These are phyloP conservation scores for Chloromyia formosa DNA, from an alignment of 2,888 invertebrate genomes.

Conservation along the genomic window DNA sequence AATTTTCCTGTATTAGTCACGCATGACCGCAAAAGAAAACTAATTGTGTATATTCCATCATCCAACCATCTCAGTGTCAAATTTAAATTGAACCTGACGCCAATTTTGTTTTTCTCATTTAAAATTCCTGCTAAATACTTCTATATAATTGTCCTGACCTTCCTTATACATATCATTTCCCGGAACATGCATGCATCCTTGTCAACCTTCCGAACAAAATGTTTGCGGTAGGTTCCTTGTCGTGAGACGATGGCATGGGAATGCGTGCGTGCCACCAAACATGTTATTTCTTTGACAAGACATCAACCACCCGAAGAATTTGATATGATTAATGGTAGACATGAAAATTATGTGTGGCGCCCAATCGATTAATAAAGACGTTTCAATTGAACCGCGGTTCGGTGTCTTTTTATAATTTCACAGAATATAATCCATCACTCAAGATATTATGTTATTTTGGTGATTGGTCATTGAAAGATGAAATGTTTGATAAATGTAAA, in stretches of 20 bases:
- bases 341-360: slow-evolving; percentile 28
- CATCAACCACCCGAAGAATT: slow-evolving; percentile 17
- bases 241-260: neutral
- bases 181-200: too few relatives aligned
- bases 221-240: slow-evolving; percentile 26
- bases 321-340: slow-evolving; percentile 30
- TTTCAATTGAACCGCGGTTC: slow-evolving; percentile 2
- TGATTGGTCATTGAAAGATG: slow-evolving; percentile 17
- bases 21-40: too few relatives aligned
- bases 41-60: too few relatives aligned
- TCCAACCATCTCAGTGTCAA: too few relatives aligned
- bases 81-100: too few relatives aligned
- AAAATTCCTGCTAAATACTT: neutral
- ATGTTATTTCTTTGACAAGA: slow-evolving; percentile 17
- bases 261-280: slow-evolving; percentile 21
- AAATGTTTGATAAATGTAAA: neutral
- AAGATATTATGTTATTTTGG: slow-evolving; percentile 2
- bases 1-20: too few relatives aligned
- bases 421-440: slow-evolving; percentile 18
- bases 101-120: too few relatives aligned
- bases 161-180: neutral
- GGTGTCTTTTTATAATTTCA: neutral
- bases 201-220: too few relatives aligned
- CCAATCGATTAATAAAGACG: slow-evolving; percentile 35
- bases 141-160: neutral